Evolutionary conservation across 2,888 invertebrate genomes (phyloP), one percentile per base, ranked within the genome.

Genomic region (Troilus luridus): DNA sequence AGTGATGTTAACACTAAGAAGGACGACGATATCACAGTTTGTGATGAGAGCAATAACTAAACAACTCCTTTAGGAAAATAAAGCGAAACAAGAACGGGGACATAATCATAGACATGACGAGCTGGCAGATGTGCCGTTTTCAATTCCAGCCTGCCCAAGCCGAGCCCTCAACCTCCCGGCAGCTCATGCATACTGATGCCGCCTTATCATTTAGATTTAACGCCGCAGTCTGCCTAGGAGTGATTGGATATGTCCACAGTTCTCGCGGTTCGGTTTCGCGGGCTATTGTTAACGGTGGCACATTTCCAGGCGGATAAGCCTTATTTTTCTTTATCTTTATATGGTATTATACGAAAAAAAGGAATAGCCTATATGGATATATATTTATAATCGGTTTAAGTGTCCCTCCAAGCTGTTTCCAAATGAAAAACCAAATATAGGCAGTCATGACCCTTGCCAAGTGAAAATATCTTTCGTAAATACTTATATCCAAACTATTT

Each of bases 111-210:
- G 27, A 77, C 17, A 8, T 27, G 17, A 27, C 72, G 27, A 41
- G 0, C 27, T 9, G 14, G 17, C 41, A 41, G 72, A 41, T 41
- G 41, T 5, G 41, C 24, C 27, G 72, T 41, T 77, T 77, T 77
- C 72, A 77, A 77, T 77, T 77, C 72, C 27, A 7, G 7, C 14
- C 27, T 9, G 17, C 17, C 72, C 9, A 8, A 12, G 17, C 27
- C 0, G 14, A 2, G 17, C 0, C 24, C 27, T 24, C 17, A 24
- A 19, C 0, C 72, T 12, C 3, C 24, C 19, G 27, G 27, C 27
- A 77, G 72, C 72, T 41, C 27, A 77, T 77, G 72, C 72, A 77
- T 77, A 77, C 72, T 77, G 72, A 77, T 77, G 72, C 72, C 41
- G 41, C 27, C 72, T 77, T 77, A 77, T 77, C 72, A 77, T 77